These are phyloP conservation scores for Dermochelys coriacea DNA, from an alignment of 2,797 vertebrate species.

Conservation along the genomic window DNA sequence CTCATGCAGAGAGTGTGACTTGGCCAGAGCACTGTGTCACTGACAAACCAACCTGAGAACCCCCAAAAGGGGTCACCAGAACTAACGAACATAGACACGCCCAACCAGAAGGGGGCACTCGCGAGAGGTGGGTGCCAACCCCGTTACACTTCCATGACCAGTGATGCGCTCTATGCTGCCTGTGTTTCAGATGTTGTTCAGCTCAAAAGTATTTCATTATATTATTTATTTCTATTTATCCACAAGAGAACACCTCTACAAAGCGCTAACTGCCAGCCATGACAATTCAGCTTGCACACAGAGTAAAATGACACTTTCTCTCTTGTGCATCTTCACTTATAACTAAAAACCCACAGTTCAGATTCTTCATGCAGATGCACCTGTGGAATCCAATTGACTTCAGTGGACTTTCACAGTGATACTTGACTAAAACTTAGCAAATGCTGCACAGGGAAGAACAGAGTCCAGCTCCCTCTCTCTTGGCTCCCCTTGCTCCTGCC, in stretches of 20 bases:
- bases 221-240: conserved; percentile 12
- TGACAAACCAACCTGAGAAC: too few relatives aligned
- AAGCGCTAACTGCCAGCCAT: conserved; percentile 4
- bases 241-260: neutral
- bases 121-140: too few relatives aligned
- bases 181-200: neutral
- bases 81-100: too few relatives aligned
- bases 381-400: neutral
- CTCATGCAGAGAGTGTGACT: too few relatives aligned
- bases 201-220: conserved; percentile 5
- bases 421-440: neutral
- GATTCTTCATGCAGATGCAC: neutral
- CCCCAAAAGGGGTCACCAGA: too few relatives aligned
- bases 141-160: neutral
- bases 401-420: neutral
- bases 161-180: neutral
- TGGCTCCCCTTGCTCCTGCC: neutral
- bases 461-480: neutral
- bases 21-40: too few relatives aligned
- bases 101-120: too few relatives aligned
- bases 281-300: neutral
- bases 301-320: neutral
- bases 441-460: neutral
- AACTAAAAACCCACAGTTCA: neutral
- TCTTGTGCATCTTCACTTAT: neutral